A percentile compares a stretch with the other conserved stretches of the same genome.
Evolutionary conservation across 2,888 invertebrate genomes (phyloP).

Genomic region (Argyresthia goedartella): DNA sequence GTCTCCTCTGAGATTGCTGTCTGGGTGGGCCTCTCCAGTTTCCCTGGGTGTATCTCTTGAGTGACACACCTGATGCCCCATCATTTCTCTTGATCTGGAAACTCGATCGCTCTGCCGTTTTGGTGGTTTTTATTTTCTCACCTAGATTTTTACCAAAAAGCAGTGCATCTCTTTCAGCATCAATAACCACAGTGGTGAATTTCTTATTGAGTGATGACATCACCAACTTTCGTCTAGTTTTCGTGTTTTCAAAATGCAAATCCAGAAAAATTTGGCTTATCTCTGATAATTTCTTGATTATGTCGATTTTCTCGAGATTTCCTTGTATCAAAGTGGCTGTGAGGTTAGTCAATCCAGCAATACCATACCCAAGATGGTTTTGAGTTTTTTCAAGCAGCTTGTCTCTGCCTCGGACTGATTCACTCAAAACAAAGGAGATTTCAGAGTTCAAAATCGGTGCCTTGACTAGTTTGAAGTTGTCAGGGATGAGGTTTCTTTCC

Average conservation of each 20-base stretch:
- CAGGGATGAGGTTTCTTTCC: neutral
- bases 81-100: slow-evolving; percentile 1
- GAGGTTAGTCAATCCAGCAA: slow-evolving; percentile 4
- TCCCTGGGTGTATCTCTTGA: neutral
- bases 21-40: slow-evolving; percentile 3
- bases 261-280: neutral
- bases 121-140: slow-evolving; percentile 4
- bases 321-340: slow-evolving; percentile 5
- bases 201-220: slow-evolving; percentile 1
- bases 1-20: neutral
- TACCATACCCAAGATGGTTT: slow-evolving; percentile 7
- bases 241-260: slow-evolving; percentile 2
- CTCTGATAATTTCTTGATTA: slow-evolving; percentile 1
- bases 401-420: slow-evolving; percentile 6
- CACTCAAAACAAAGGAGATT: slow-evolving; percentile 6
- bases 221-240: slow-evolving; percentile 1
- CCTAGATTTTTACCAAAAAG: slow-evolving; percentile 3
- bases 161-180: slow-evolving; percentile 1
- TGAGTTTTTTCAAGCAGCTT: slow-evolving; percentile 8
- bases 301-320: slow-evolving; percentile 5
- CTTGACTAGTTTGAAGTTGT: slow-evolving; percentile 4
- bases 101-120: slow-evolving; percentile 5
- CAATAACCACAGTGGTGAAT: neutral
- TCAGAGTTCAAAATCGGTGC: slow-evolving; percentile 9
- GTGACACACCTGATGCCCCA: no score